phyloP scores from a whole-genome alignment of 2,888 invertebrate species.

The Tachina fera region DNA sequence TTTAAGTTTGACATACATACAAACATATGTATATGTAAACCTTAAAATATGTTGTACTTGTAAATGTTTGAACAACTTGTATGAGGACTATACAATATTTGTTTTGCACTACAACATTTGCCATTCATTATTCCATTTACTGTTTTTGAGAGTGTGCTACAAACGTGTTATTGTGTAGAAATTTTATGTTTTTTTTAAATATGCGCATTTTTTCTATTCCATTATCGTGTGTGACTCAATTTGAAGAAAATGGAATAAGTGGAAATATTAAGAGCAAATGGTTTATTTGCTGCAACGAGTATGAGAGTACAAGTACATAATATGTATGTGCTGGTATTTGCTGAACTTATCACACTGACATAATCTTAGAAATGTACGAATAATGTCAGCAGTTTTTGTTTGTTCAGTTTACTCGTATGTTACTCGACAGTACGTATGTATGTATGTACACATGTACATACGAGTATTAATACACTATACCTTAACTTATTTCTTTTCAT shows the following conservation, averaged over 20 bases:
- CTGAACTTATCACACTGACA: constrained; percentile 73
- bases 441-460: background rate
- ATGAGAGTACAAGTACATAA: constrained; percentile 1
- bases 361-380: constrained; percentile 70
- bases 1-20: too few relatives aligned
- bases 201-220: background rate
- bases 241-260: constrained; percentile 1
- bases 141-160: constrained; percentile 33
- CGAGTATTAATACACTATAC: constrained; percentile 6
- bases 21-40: too few relatives aligned
- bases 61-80: too few relatives aligned
- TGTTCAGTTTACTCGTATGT: background rate
- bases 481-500: background rate
- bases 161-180: constrained; percentile 60
- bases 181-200: constrained; percentile 23
- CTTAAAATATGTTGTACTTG: too few relatives aligned
- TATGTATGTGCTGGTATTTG: constrained; percentile 71
- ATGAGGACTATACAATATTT: too few relatives aligned
- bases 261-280: background rate
- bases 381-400: constrained; percentile 8
- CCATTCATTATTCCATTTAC: constrained; percentile 21
- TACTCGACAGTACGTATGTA: too few relatives aligned
- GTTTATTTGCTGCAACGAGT: too few relatives aligned
- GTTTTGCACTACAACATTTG: too few relatives aligned
- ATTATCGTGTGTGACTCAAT: background rate